Evolutionary conservation across 2,888 invertebrate genomes (phyloP), one percentile per base, ranked within the genome.

Genomic region (Syrphus vitripennis): DNA sequence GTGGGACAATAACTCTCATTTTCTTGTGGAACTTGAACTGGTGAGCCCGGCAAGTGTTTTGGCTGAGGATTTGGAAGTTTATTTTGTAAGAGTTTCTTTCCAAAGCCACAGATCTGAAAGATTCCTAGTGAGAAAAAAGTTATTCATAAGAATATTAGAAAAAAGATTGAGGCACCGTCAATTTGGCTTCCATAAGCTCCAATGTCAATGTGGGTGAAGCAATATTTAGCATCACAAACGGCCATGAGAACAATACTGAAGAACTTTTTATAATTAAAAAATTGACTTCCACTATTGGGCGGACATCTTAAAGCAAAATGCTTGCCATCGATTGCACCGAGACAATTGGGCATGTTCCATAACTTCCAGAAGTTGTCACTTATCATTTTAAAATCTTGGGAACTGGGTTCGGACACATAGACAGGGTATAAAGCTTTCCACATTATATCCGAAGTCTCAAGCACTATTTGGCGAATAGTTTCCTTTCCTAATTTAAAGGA

Each of bases 401-500:
- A 55, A 42, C 53, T 71, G 7, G 78, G 71, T 45, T 79, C 24
- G 21, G 65, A 40, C n/a, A 79, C 71, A 65, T 79, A 83, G 40
- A 63, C 6, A 59, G 53, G 74, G 34, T 63, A 55, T 55, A 83
- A 63, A 19, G 67, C 53, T 26, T 57, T 83, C 75, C 78, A 79
- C 63, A 83, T 14, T 19, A 78, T 69, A 31, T 70, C 83, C n/a
- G 61, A 40, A 29, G 80, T 76, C 42, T 86, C 76, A 29, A 80
- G 53, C 57, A 86, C 42, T 40, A 82, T 82, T 19, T 34, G 31
- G 2, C 76, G 65, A 40, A 84, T 79, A 29, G 76, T 82, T 71
- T 83, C 82, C 55, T 72, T 84, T 3, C 87, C 81, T 24, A 84
- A 55, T 26, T 84, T 76, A 48, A 84, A 87, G 1, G 79, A 82